These are phyloP conservation scores for Globicephala melas DNA, from an alignment of 2,113 vertebrate genomes.

Conservation along the genomic window DNA sequence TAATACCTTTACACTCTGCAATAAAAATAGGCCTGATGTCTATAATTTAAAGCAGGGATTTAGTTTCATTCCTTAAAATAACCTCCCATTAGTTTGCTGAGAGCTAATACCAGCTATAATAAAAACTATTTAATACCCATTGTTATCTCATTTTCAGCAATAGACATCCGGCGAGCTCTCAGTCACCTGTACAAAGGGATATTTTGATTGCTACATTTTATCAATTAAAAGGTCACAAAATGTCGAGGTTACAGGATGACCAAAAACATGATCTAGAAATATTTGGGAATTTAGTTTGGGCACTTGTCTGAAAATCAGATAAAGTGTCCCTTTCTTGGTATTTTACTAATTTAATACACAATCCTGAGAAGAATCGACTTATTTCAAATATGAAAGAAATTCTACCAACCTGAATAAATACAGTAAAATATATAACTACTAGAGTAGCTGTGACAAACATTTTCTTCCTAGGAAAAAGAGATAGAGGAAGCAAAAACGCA, in stretches of 20 bases:
- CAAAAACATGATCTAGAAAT: neutral
- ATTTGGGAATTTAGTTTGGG: neutral
- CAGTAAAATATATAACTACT: constrained; percentile 93
- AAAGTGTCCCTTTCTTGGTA: neutral
- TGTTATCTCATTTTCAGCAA: neutral
- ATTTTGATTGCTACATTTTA: neutral
- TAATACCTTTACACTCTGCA: neutral
- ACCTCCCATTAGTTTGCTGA: neutral
- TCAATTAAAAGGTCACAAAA: neutral
- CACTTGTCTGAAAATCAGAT: neutral
- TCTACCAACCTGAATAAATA: constrained; percentile 92
- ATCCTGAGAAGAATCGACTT: neutral
- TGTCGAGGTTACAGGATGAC: neutral
- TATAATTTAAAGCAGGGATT: neutral
- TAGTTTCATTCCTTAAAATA: neutral
- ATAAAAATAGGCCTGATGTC: neutral
- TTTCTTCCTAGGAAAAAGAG: constrained; percentile 89
- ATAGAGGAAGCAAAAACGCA: constrained; percentile 91
- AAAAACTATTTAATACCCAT: neutral
- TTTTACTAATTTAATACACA: neutral
- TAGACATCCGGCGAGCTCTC: neutral
- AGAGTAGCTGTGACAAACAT: constrained; percentile 94
- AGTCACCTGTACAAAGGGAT: neutral
- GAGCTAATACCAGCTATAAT: neutral
- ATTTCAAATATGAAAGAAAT: constrained; percentile 37